These are phyloP conservation scores for Aspidiotus rigidus DNA, from an alignment of 2,888 invertebrate genomes.

Conservation along the genomic window DNA sequence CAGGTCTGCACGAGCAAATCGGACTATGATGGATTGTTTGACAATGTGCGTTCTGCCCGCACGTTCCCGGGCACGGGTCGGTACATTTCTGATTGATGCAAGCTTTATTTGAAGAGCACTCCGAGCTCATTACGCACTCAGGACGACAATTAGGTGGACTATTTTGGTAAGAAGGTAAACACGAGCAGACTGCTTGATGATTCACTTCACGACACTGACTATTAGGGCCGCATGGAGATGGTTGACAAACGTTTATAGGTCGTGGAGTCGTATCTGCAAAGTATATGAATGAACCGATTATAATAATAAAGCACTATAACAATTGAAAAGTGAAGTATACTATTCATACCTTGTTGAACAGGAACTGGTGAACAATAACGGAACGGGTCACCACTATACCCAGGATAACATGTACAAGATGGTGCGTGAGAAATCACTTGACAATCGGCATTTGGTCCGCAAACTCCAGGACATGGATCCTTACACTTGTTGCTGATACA, in stretches of 20 bases:
- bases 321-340: constrained; percentile 35
- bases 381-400: constrained; percentile 46
- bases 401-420: constrained; percentile 43
- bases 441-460: constrained; percentile 74
- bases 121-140: constrained; percentile 62
- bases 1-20: constrained; percentile 57
- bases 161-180: constrained; percentile 55
- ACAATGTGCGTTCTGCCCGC: constrained; percentile 61
- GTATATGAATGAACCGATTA: neutral
- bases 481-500: constrained; percentile 74
- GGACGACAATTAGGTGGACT: constrained; percentile 60
- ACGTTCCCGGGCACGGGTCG: constrained; percentile 65
- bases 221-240: constrained; percentile 57
- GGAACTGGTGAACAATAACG: constrained; percentile 49
- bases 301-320: constrained; percentile 22
- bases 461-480: constrained; percentile 78
- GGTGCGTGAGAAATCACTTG: constrained; percentile 76
- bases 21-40: constrained; percentile 69
- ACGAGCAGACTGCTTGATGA: constrained; percentile 61
- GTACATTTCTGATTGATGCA: constrained; percentile 61
- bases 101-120: constrained; percentile 61
- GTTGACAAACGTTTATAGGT: constrained; percentile 49
- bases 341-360: constrained; percentile 45
- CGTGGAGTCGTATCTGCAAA: constrained; percentile 39
- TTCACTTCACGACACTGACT: constrained; percentile 54